Evolutionary conservation across 2,888 invertebrate species (phyloP), one percentile per base, ranked within the genome.

Genomic region (Drosophila neotestacea): DNA sequence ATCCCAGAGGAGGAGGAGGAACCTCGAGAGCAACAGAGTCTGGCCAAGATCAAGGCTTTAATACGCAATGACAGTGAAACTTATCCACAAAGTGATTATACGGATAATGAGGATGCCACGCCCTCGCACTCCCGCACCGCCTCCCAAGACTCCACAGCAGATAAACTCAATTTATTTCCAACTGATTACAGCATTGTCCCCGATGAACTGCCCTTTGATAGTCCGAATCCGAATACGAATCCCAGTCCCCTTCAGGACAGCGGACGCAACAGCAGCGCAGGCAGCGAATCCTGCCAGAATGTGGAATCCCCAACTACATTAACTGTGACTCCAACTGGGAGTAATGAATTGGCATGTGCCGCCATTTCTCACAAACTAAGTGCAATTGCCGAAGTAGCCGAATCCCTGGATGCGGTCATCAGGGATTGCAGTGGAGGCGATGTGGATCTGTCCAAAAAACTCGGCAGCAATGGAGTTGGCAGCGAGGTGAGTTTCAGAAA

Each of bases 341-440:
- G 93, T 77, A 95, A 95, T 91, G 93, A 93, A 73, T 93, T 94
- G 77, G 95, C 95, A 16, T 94, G 95, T 41, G 95, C 95, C 80
- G 95, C 95, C 52, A 95, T 95, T 66, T 94, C 95, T n/a, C 94
- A 94, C 80, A 94, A 94, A 87, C 91, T 95, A 68, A 92, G 94
- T 13, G 95, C 95, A 91, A 95, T 95, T 13, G 95, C 95, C 11
- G 94, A 94, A 63, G 93, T 95, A 27, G 95, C 95, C 2, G 95
- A 95, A 90, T 94, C 95, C 72, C 91, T 95, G 77, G 95, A 95
- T 86, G 93, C 94, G 41, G 93, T 94, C 28, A 91, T 95, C 64
- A 92, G 93, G 42, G 93, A 94, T 74, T 74, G 52, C 5, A 66
- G 65, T 36, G 41, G n/a, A 4, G 55, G 47, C 5, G 67, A 63